Evolutionary conservation across 2,797 vertebrate genomes (phyloP).

Genomic region (Sebastes minor): DNA sequence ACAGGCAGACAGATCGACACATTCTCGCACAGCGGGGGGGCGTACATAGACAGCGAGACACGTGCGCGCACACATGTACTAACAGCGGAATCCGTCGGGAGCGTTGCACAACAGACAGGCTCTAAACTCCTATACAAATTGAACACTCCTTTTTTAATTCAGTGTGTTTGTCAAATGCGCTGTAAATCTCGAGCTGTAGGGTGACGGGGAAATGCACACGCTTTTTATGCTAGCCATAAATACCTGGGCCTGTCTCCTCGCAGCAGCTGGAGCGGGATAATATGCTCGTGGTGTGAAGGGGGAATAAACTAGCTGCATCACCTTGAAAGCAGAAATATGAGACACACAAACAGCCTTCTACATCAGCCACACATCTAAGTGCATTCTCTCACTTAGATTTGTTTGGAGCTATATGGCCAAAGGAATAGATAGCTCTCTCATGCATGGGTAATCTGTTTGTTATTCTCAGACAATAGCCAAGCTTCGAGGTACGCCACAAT

Average conservation of each 20-base stretch:
- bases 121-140: slow-evolving; percentile 81
- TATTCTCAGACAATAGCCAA: slow-evolving; percentile 43
- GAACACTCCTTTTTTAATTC: slow-evolving; percentile 63
- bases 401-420: slow-evolving; percentile 33
- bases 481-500: slow-evolving; percentile 9
- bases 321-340: slow-evolving; percentile 65
- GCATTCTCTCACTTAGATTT: slow-evolving; percentile 29
- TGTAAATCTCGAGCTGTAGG: slow-evolving; percentile 68
- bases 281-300: slow-evolving; percentile 57
- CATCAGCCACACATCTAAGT: slow-evolving; percentile 35
- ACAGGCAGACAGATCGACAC: slow-evolving; percentile 50
- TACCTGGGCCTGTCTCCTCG: slow-evolving; percentile 68
- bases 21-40: slow-evolving; percentile 48
- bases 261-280: slow-evolving; percentile 72
- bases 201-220: slow-evolving; percentile 72
- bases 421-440: slow-evolving; percentile 46
- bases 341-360: slow-evolving; percentile 32
- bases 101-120: slow-evolving; percentile 67
- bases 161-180: slow-evolving; percentile 64
- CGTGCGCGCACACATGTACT: slow-evolving; percentile 29
- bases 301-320: slow-evolving; percentile 67
- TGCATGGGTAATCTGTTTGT: slow-evolving; percentile 57
- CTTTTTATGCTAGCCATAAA: slow-evolving; percentile 80
- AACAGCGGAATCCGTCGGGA: slow-evolving; percentile 66
- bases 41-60: slow-evolving; percentile 36